Evolutionary conservation across 2,797 vertebrate species (phyloP), one percentile per base, ranked within the genome.

Genomic region (Hydrocynus forskahlii): DNA sequence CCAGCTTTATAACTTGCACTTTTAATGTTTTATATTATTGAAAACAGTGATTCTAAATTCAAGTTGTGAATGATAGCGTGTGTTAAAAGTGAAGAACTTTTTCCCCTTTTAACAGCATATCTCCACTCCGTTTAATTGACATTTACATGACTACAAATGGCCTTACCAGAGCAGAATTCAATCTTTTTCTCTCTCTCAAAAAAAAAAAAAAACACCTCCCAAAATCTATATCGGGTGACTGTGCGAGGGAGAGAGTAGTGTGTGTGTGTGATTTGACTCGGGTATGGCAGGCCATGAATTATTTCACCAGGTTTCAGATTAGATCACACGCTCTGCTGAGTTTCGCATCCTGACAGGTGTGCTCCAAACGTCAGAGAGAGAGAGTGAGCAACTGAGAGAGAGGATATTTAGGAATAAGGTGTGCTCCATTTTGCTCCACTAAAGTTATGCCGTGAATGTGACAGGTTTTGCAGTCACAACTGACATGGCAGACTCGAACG

Each of bases 281-380:
- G 63, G 59, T 71, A 69, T 67, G 85, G 84, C 62, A 88, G 89
- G 87, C 87, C 86, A 92, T 92, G 88, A 92, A 93, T 93, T 92
- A 93, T 93, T 93, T 83, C 92, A 90, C 91, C 89, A 89, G 85
- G 89, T 91, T 90, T 93, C 92, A 86, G 81, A 79, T 84, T 76
- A 89, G 89, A 94, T 94, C 91, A 93, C 87, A 88, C 86, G 90
- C 93, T 92, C 90, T 86, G 90, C 87, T 92, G 92, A 89, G 88
- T 88, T 88, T 89, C 90, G 81, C 85, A 90, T 88, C 88, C 83
- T 91, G 92, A 94, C 92, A 93, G 91, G 92, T 92, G 88, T 86
- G 91, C 87, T 48, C 59, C 38, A 55, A 69, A 77, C 59, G 52
- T 25, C 40, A 83, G 62, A 40, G 13, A 14, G 13, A 14, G 16